These are phyloP conservation scores for Drosophila saltans DNA, from an alignment of 1,140 invertebrate species.

Conservation along the genomic window DNA sequence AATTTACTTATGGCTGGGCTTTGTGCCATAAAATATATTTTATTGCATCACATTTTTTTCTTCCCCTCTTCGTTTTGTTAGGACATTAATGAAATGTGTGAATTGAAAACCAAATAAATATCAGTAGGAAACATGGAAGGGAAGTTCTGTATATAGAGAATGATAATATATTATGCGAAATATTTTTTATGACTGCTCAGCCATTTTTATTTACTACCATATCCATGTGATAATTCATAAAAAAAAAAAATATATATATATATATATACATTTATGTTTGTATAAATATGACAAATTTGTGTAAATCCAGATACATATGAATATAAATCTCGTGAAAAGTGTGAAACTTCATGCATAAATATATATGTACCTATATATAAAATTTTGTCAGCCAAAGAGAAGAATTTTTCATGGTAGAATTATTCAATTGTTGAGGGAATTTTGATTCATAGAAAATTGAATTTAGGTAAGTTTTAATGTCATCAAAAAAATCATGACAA, in stretches of 20 bases:
- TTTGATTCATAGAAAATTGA: no score
- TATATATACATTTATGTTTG: background rate
- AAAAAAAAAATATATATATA: background rate
- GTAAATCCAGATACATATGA: background rate
- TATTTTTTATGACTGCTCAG: constrained; percentile 11
- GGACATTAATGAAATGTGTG: background rate
- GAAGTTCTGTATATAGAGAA: background rate
- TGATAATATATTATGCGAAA: constrained; percentile 13
- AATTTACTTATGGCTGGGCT: background rate
- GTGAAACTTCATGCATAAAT: constrained; percentile 3
- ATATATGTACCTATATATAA: background rate
- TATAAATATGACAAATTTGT: constrained; percentile 1
- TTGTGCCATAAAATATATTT: background rate
- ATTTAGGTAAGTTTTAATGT: no score
- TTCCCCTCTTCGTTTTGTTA: background rate
- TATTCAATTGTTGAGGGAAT: no score
- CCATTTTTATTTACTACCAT: constrained; percentile 6
- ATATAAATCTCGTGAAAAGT: background rate
- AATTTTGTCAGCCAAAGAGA: background rate
- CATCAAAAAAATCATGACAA: no score
- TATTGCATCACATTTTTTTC: background rate
- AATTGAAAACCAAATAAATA: constrained; percentile 11
- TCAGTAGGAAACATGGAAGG: background rate
- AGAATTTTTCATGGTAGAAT: background rate
- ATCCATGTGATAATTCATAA: constrained; percentile 5